Percentiles rank a stretch among this genome's conserved stretches.
phyloP scores from a whole-genome alignment of 2,888 invertebrate genomes.

The Isotomurus palustris region DNA sequence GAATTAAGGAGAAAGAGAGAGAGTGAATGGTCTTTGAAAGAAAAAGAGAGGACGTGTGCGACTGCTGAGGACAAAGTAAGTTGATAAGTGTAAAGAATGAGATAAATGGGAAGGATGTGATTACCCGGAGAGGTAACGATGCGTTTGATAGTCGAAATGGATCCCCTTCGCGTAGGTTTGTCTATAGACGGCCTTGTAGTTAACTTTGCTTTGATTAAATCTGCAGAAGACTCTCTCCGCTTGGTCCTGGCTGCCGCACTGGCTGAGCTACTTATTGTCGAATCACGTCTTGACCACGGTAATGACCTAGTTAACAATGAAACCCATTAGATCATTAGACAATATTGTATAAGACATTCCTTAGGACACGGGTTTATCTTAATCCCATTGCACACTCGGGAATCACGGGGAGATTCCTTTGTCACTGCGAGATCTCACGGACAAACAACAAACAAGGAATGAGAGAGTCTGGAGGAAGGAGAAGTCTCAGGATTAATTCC shows the following conservation, averaged over 20 bases:
- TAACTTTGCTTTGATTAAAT: constrained; percentile 66
- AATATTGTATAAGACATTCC: too few species aligned
- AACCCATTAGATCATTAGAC: too few species aligned
- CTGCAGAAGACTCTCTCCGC: constrained; percentile 81
- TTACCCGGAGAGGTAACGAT: constrained; percentile 44
- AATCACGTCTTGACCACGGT: constrained; percentile 46
- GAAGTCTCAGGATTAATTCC: too few species aligned
- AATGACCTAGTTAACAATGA: constrained; percentile 40
- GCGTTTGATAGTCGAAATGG: constrained; percentile 40
- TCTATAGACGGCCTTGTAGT: constrained; percentile 39
- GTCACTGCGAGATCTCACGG: too few species aligned
- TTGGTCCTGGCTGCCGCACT: constrained; percentile 53
- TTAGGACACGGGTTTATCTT: too few species aligned
- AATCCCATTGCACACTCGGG: too few species aligned
- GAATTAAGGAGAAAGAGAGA: neutral
- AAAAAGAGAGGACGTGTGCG: too few species aligned
- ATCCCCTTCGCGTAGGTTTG: constrained; percentile 42
- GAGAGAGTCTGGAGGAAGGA: too few species aligned
- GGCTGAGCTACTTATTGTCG: constrained; percentile 44
- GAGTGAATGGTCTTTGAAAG: neutral
- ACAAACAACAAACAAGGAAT: too few species aligned
- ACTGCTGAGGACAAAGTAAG: too few species aligned
- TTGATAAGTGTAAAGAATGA: too few species aligned
- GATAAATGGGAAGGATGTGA: constrained; percentile 5
- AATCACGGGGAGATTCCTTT: too few species aligned